phyloP scores from a whole-genome alignment of 2,113 vertebrate genomes.

The Pyrgilauda ruficollis region DNA sequence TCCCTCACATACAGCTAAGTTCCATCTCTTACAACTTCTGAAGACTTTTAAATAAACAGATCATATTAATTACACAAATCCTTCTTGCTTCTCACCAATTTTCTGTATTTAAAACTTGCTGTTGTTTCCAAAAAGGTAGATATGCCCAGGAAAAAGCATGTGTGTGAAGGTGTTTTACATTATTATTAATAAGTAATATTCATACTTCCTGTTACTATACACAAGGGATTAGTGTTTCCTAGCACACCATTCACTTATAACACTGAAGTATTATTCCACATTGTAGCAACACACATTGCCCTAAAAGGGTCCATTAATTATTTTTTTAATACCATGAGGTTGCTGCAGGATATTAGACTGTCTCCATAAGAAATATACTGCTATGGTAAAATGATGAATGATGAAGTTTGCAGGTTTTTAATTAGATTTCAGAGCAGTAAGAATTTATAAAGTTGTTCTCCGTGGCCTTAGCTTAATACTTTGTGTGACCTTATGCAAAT shows the following conservation, averaged over 20 bases:
- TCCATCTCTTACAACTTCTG: conserved; percentile 73
- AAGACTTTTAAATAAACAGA: conserved; percentile 70
- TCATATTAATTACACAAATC: conserved; percentile 60
- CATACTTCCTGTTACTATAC: conserved; percentile 56
- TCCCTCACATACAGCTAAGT: conserved; percentile 63
- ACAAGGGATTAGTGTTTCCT: conserved; percentile 55
- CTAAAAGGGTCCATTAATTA: conserved; percentile 59
- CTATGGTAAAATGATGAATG: conserved; percentile 28
- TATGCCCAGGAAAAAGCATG: background rate
- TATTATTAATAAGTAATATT: conserved; percentile 66
- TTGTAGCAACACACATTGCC: conserved; percentile 29
- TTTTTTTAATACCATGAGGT: conserved; percentile 24
- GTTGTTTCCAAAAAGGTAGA: background rate
- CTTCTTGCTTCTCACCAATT: conserved; percentile 48
- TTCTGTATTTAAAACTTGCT: conserved; percentile 30
- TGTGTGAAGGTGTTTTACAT: conserved; percentile 25
- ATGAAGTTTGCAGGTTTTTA: conserved; percentile 13
- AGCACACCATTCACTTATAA: conserved; percentile 45
- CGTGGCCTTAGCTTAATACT: background rate
- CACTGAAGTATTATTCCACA: conserved; percentile 59
- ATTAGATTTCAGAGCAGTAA: conserved; percentile 34
- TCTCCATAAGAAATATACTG: conserved; percentile 12
- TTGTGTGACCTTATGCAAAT: background rate
- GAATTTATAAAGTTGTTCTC: background rate
- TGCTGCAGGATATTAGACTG: conserved; percentile 54